phyloP scores from a whole-genome alignment of 2,113 vertebrate genomes.

The Myiozetetes cayanensis region DNA sequence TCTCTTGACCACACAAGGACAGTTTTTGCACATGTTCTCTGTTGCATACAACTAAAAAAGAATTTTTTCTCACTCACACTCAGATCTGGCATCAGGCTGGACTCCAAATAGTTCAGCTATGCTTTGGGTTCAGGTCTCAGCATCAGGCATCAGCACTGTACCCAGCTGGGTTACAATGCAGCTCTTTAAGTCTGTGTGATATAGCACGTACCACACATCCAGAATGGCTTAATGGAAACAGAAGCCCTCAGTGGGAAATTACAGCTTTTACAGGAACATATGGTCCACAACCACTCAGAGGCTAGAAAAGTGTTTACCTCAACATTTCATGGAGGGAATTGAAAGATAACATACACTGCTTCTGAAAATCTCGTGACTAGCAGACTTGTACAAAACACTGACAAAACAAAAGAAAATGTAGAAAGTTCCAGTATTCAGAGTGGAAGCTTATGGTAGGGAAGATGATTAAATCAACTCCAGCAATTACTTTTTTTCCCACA shows the following conservation, averaged over 20 bases:
- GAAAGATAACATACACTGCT: not conserved
- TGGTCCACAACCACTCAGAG: not conserved
- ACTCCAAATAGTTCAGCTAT: not conserved
- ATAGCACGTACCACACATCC: not conserved
- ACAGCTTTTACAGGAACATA: slow-evolving; percentile 12
- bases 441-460: not conserved
- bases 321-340: not conserved
- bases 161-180: not conserved
- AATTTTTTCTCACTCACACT: not conserved
- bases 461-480: not conserved
- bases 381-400: not conserved
- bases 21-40: not conserved
- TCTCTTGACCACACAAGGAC: not conserved
- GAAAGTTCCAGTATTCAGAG: not conserved
- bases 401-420: not conserved
- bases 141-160: not conserved
- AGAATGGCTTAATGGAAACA: not conserved
- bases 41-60: not conserved
- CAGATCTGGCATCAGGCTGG: not conserved
- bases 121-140: not conserved
- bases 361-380: not conserved
- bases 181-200: not conserved
- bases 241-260: not conserved
- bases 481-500: not conserved
- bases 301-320: slow-evolving; percentile 9